A percentile compares a stretch with the other conserved stretches of the same genome.
phyloP scores from a whole-genome alignment of 1,140 invertebrate genomes.

The Drosophila paulistorum region DNA sequence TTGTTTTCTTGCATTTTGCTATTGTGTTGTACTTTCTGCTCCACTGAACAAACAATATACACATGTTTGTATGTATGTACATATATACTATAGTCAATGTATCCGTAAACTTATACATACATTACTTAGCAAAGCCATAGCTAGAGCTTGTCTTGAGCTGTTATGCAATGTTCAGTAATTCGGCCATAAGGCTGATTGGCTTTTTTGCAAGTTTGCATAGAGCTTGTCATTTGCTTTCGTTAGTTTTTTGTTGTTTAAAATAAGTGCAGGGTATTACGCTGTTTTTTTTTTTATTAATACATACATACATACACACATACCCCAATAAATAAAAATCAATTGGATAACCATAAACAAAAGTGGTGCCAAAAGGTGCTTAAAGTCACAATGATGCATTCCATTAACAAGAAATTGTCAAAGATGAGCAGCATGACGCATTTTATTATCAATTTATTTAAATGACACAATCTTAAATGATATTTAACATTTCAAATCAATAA shows the following conservation, averaged over 20 bases:
- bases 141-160: slow-evolving; percentile 33
- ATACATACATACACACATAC: slow-evolving; percentile 26
- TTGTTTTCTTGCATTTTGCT: slow-evolving; percentile 22
- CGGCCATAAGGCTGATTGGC: slow-evolving; percentile 65
- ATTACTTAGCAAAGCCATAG: background rate
- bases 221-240: slow-evolving; percentile 47
- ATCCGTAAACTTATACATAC: too few species aligned
- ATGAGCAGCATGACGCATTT: slow-evolving; percentile 32
- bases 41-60: slow-evolving; percentile 62
- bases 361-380: slow-evolving; percentile 1
- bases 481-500: slow-evolving; percentile 39
- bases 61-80: background rate
- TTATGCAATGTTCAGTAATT: slow-evolving; percentile 69
- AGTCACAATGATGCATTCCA: background rate
- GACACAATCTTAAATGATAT: slow-evolving; percentile 12
- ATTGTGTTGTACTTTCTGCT: slow-evolving; percentile 60
- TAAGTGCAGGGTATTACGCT: slow-evolving; percentile 28
- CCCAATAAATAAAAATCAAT: background rate
- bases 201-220: slow-evolving; percentile 37
- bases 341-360: slow-evolving; percentile 34
- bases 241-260: slow-evolving; percentile 37
- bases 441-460: slow-evolving; percentile 47
- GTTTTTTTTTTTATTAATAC: slow-evolving; percentile 36
- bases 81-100: too few species aligned
- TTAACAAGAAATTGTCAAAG: slow-evolving; percentile 25